These are phyloP conservation scores for Dyspetes luteomarginatus DNA, from an alignment of 2,888 invertebrate species.

Conservation along the genomic window DNA sequence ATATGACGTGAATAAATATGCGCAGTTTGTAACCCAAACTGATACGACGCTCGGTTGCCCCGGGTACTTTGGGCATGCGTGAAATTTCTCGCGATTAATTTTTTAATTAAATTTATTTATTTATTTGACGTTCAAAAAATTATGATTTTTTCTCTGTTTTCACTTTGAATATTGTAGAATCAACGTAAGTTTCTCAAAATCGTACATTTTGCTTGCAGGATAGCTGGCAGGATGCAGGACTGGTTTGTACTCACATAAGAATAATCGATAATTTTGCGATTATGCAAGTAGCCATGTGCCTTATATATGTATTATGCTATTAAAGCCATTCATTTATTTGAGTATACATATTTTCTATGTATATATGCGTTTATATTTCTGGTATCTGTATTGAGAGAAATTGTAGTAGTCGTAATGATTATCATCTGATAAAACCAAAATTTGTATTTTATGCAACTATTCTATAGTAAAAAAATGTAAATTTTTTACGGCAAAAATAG, in stretches of 20 bases:
- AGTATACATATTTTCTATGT: neutral
- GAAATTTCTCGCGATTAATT: conserved; percentile 12
- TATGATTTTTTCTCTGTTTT: neutral
- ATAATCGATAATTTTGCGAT: conserved; percentile 42
- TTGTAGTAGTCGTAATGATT: too few species aligned
- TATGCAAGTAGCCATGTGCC: neutral
- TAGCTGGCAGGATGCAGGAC: conserved; percentile 67
- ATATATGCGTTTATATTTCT: too few species aligned
- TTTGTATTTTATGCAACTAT: too few species aligned
- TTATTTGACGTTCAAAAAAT: neutral
- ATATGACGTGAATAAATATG: neutral
- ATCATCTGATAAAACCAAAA: too few species aligned
- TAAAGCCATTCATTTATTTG: too few species aligned
- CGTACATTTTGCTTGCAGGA: conserved; percentile 65
- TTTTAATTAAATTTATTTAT: neutral
- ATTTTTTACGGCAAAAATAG: too few species aligned
- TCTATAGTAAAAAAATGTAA: too few species aligned
- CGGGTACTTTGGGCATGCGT: neutral
- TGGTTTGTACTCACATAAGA: conserved; percentile 64
- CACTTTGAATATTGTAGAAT: conserved; percentile 21
- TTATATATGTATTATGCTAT: neutral
- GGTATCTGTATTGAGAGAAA: too few species aligned
- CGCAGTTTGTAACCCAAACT: conserved; percentile 3
- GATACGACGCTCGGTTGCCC: conserved; percentile 56
- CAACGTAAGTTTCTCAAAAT: conserved; percentile 61